Percentiles rank a stretch among this genome's conserved stretches.
These are phyloP conservation scores for Oxyteleia sp. DNA, from an alignment of 2,888 invertebrate species.

Conservation along the genomic window DNA sequence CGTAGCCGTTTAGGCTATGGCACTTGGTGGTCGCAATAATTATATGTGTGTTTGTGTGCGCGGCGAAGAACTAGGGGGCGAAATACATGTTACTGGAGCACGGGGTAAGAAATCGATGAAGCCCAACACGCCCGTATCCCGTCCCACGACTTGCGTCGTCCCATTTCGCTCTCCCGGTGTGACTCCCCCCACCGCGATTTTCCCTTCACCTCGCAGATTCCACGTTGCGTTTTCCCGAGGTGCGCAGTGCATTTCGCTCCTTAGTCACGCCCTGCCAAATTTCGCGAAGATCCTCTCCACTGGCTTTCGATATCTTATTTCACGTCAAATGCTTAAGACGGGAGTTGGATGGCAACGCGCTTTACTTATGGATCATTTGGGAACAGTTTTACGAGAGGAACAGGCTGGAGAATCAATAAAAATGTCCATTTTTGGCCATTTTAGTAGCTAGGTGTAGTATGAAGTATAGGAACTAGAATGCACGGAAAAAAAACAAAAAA, in stretches of 20 bases:
- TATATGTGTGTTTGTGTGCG: constrained; percentile 45
- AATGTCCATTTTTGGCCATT: too few species aligned
- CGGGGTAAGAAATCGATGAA: constrained; percentile 87
- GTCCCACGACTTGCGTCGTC: constrained; percentile 68
- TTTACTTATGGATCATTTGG: too few species aligned
- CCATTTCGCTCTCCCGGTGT: constrained; percentile 66
- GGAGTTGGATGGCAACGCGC: too few species aligned
- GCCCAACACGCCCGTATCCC: constrained; percentile 80
- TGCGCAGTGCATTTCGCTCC: constrained; percentile 78
- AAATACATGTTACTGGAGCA: constrained; percentile 85
- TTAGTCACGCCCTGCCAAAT: constrained; percentile 81
- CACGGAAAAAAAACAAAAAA: too few species aligned
- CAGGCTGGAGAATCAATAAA: too few species aligned
- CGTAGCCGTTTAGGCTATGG: constrained; percentile 27
- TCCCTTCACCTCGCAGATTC: constrained; percentile 69
- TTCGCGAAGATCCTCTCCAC: constrained; percentile 73
- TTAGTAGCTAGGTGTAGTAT: too few species aligned
- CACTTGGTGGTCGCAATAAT: constrained; percentile 54
- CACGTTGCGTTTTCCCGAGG: constrained; percentile 73
- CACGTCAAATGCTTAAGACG: constrained; percentile 33
- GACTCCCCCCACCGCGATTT: constrained; percentile 64
- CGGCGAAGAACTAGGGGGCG: constrained; percentile 52
- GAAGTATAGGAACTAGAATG: too few species aligned
- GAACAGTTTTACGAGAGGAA: too few species aligned
- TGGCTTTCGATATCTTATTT: constrained; percentile 49